Conservation (phyloP, 2,797 vertebrate species). For the Dendrocincla tyrannina region DNA sequence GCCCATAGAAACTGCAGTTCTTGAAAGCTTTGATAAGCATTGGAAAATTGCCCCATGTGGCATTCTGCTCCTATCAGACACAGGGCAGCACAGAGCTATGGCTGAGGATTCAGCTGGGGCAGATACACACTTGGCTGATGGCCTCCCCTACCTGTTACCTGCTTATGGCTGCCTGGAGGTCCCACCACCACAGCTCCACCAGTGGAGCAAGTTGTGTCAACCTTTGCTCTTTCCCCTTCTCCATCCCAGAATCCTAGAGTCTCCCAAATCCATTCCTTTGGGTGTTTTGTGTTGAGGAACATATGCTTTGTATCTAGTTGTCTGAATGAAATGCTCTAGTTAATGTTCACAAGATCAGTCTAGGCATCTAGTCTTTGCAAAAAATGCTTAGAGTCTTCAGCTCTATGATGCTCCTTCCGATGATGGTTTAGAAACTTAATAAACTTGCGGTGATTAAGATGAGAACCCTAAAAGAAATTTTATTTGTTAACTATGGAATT, state of each 20-base stretch:
- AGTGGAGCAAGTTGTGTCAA: background rate
- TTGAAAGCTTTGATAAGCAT: background rate
- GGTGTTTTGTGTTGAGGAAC: background rate
- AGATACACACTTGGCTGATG: accelerated
- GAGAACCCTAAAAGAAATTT: background rate
- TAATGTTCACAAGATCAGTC: background rate
- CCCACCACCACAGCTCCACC: accelerated
- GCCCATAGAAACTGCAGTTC: background rate
- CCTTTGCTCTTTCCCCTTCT: background rate
- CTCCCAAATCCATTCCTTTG: background rate
- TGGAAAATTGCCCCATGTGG: background rate
- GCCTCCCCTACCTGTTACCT: background rate
- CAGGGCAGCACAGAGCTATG: accelerated
- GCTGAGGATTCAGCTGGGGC: background rate
- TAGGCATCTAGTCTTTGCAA: background rate
- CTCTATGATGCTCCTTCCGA: background rate
- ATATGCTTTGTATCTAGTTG: background rate
- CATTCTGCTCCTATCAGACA: accelerated
- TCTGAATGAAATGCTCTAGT: background rate
- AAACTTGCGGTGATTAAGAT: background rate
- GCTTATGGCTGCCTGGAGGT: background rate
- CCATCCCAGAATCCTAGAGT: background rate
- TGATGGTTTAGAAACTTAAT: background rate
- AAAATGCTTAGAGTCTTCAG: background rate
- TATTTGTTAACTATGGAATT: background rate